A percentile compares a stretch with the other conserved stretches of the same genome.
These are phyloP conservation scores for Rhyacophila evoluta DNA, from an alignment of 2,888 invertebrate species.

Conservation along the genomic window DNA sequence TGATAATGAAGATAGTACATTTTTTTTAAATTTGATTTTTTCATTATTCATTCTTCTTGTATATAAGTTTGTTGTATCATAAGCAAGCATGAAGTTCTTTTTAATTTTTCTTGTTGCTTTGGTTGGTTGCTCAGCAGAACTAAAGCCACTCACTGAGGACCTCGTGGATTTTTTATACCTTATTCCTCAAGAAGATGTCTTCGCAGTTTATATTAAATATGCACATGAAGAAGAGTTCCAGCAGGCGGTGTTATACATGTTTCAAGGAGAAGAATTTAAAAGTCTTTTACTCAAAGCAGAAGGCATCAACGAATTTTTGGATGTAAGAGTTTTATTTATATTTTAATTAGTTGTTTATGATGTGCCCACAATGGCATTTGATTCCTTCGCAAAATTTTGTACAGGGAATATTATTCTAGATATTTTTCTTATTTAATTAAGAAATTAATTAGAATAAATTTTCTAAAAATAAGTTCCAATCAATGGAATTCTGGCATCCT, in stretches of 20 bases:
- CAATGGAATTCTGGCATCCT: no score
- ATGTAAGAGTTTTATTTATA: background rate
- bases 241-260: background rate
- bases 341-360: no score
- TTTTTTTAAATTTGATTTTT: no score
- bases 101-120: background rate
- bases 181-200: background rate
- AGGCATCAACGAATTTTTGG: background rate
- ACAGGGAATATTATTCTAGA: no score
- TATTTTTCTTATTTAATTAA: no score
- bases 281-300: background rate
- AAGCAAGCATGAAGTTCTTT: background rate
- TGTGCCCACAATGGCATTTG: no score
- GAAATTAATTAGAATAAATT: no score
- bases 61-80: no score
- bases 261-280: background rate
- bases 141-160: background rate
- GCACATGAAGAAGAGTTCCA: background rate
- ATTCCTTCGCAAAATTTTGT: no score
- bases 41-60: no score
- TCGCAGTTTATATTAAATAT: background rate
- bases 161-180: background rate
- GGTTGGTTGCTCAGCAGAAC: background rate
- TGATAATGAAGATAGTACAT: no score
- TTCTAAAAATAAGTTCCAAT: no score